Conservation (phyloP, 2,113 vertebrate genomes). For the Lamprologus sp. region DNA sequence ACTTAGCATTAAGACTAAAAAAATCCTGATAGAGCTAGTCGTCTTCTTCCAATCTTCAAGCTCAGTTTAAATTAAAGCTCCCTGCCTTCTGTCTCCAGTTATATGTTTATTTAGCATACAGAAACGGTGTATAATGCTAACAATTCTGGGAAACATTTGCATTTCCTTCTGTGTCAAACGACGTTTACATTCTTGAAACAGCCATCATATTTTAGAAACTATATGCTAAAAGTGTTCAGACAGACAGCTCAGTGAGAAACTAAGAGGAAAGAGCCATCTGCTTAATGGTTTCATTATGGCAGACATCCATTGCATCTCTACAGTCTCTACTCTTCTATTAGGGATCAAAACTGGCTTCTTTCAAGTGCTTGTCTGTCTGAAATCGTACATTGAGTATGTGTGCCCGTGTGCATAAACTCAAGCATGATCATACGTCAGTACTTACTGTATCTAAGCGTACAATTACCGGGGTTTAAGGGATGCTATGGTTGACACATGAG, state of each 20-base stretch:
- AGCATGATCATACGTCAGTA: background rate
- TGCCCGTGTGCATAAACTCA: background rate
- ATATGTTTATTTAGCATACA: background rate
- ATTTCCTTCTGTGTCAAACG: background rate
- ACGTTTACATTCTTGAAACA: background rate
- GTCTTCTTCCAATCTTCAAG: background rate
- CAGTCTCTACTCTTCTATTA: background rate
- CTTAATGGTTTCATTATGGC: background rate
- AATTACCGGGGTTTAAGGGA: slow-evolving; percentile 8
- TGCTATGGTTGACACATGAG: slow-evolving; percentile 32
- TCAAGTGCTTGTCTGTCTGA: background rate
- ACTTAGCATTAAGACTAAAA: background rate
- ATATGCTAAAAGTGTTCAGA: background rate
- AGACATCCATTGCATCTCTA: background rate
- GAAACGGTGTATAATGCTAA: background rate
- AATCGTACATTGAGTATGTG: background rate
- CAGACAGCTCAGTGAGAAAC: slow-evolving; percentile 7
- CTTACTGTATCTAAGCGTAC: background rate
- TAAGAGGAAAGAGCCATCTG: slow-evolving; percentile 19
- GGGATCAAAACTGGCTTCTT: background rate
- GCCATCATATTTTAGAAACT: background rate
- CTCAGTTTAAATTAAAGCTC: background rate
- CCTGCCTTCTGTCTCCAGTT: background rate
- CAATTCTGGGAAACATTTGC: background rate
- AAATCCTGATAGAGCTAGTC: background rate